phyloP scores from a whole-genome alignment of 2,888 invertebrate genomes.

The Dorcus parallelipipedus region DNA sequence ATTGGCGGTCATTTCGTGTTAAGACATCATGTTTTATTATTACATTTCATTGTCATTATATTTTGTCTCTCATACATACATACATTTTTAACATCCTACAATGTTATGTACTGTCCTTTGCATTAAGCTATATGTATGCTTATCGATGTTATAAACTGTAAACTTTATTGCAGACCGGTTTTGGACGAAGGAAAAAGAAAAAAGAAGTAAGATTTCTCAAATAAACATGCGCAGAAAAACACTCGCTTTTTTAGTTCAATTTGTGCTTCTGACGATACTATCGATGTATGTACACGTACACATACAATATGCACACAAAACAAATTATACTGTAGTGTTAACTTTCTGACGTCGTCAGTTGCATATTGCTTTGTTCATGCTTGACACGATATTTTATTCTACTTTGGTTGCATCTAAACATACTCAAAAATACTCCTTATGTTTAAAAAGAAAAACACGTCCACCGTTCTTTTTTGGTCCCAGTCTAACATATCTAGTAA shows the following conservation, averaged over 20 bases:
- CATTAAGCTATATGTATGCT: conserved; percentile 42
- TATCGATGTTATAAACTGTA: conserved; percentile 48
- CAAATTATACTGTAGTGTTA: conserved; percentile 3
- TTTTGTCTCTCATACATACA: no score
- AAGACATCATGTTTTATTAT: no score
- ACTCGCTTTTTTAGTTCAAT: conserved; percentile 41
- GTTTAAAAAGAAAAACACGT: no score
- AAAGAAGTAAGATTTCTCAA: conserved; percentile 89
- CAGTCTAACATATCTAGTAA: no score
- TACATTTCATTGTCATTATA: no score
- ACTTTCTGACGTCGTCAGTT: conserved; percentile 15
- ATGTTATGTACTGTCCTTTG: conserved; percentile 26
- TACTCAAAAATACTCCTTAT: no score
- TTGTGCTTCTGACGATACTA: conserved; percentile 45
- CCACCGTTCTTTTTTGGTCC: no score
- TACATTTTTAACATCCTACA: not conserved
- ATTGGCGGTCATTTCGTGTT: conserved; percentile 27
- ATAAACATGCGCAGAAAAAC: conserved; percentile 43
- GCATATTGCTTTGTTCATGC: conserved; percentile 18
- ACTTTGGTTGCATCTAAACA: not conserved
- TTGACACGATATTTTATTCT: conserved; percentile 9
- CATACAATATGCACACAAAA: conserved; percentile 14
- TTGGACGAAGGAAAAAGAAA: conserved; percentile 97
- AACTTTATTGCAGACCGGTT: conserved; percentile 75
- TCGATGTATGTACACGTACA: not conserved